Evolutionary conservation across 2,797 vertebrate species (phyloP).

Genomic region (Diceros bicornis): DNA sequence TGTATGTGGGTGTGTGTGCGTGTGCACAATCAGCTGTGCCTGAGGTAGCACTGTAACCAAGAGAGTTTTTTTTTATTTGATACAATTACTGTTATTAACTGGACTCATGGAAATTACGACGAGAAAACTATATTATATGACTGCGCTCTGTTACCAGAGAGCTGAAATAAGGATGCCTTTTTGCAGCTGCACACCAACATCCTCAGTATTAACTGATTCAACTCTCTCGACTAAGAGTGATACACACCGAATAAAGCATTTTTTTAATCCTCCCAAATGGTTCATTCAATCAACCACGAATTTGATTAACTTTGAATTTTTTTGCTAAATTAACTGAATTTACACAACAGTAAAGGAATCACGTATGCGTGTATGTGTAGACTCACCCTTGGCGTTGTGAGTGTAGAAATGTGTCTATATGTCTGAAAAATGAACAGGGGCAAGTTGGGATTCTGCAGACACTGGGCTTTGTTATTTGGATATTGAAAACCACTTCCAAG

Average conservation of each 20-base stretch:
- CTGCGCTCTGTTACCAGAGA: not conserved
- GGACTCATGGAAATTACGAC: slow-evolving; percentile 60
- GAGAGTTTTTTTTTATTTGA: not conserved
- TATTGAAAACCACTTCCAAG: slow-evolving; percentile 5
- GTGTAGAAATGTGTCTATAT: not conserved
- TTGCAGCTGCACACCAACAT: not conserved
- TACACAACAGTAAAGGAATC: not conserved
- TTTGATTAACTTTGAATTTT: slow-evolving; percentile 65
- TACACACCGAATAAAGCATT: not conserved
- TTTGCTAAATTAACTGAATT: slow-evolving; percentile 54
- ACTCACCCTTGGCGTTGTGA: not conserved
- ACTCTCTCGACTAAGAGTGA: slow-evolving; percentile 27
- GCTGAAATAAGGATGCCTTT: not conserved
- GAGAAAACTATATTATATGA: not conserved
- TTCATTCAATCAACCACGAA: slow-evolving; percentile 70
- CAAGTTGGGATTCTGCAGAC: not conserved
- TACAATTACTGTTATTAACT: slow-evolving; percentile 11
- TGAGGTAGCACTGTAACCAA: not conserved
- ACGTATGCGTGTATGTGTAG: not conserved
- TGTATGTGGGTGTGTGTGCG: not conserved
- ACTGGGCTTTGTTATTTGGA: not conserved
- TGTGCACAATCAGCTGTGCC: not conserved
- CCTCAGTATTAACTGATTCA: not conserved
- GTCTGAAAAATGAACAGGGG: not conserved
- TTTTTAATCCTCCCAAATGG: slow-evolving; percentile 55